Evolutionary conservation across 2,113 vertebrate genomes (phyloP), one percentile per base, ranked within the genome.

Genomic region (Zapus hudsonius): DNA sequence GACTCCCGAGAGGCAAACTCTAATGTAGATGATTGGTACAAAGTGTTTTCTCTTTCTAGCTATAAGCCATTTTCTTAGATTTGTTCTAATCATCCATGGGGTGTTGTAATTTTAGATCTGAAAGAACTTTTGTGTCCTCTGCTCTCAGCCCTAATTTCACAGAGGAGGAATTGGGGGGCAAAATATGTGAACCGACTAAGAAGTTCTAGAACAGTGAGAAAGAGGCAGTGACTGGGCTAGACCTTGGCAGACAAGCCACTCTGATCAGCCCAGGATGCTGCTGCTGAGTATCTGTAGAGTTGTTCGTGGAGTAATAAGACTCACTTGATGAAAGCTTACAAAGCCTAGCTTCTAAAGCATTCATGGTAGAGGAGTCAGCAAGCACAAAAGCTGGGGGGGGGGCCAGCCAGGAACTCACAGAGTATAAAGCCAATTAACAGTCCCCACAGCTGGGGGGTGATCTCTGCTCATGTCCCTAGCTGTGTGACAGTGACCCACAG

Each of bases 1-100:
- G 84, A 90, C 79, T 95, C 88, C 90, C 57, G 2, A 92, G 73
- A 95, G 88, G 86, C 74, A 88, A 92, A 90, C 92, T 90, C 66
- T 92, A 93, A 95, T 90, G 93, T 89, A 47, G 75, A 85, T 80
- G 75, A 85, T 80, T 36, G 40, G 89, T 88, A 64, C 42, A 82
- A 92, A 89, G 75, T 67, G 73, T 95, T 92, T 94, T 88, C 86
- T 87, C 66, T 86, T 90, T 90, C 67, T 67, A 80, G 61, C 75
- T 70, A 84, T 88, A 94, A 94, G 88, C 74, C 23, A 83, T 83
- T 90, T 92, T 94, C 89, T 80, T 81, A 55, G 25, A 88, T 80
- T 84, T 93, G 64, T 85, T 94, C 70, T 85, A 73, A 87, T 79
- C 90, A 94, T 82, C 78, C 75, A 75, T 52, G 52, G 55, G 42